Base-by-base conservation (phyloP, 2,797 vertebrate genomes). In the Sebastes diaconus region DNA sequence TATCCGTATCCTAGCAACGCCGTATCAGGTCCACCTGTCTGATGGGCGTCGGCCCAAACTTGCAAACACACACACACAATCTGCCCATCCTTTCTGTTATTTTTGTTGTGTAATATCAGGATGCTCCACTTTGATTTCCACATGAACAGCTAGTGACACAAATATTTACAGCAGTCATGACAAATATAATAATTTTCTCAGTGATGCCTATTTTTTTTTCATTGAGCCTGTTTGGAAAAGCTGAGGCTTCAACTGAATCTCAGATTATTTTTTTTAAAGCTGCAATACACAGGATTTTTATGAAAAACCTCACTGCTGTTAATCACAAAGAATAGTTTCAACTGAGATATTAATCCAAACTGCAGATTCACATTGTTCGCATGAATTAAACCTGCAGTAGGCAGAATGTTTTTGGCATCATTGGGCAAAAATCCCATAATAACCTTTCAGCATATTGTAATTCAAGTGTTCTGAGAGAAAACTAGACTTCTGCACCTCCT, bases 1-100 rank as follows among this genome's bases (percentile, higher is more conserved):
- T 83, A 84, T 82, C 55, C 4, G 88, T 93, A 86, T 92, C 91
- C 83, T 89, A 90, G 90, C 92, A 94, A 94, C 89, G 8, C 63
- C 66, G 76, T 25, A 50, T 88, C 74, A 80, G 80, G 80, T 82
- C 83, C 88, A 91, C 90, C 88, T 91, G 89, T 84, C 85, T 68
- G 16, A 59, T 88, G 85, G 87, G 75, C 76, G 12, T 83, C 22
- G 8, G 80, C 83, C 87, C 82, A 91, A 85, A 84, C 20, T 25
- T 60, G 64, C 58, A 68, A 0, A 46, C 50, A 75, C 50, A 75
- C 34, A 30, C n/a, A 65, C 24, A 79, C 34, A 52, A 29, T 73
- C 63, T 73, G 65, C 27, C 32, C 9, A 18, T 70, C 64, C 25
- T 61, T 52, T 80, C 68, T 83, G 30, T n/a, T 27, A 10, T 55